Evolutionary conservation across 2,113 vertebrate genomes (phyloP).

Genomic region (Synodontis membranacea): DNA sequence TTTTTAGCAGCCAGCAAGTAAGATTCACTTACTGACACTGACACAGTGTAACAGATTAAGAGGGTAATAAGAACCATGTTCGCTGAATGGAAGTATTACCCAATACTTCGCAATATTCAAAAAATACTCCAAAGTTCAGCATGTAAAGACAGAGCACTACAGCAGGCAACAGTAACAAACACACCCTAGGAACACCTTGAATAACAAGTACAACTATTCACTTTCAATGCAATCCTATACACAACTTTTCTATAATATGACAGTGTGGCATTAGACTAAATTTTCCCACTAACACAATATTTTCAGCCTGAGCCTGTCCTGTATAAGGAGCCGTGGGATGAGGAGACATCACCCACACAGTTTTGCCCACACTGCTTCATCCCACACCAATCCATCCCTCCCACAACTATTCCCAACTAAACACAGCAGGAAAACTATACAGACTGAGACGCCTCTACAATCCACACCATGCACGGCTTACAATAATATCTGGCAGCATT

Average conservation of each 20-base stretch:
- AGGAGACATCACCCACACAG: slow-evolving; percentile 44
- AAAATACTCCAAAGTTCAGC: not conserved
- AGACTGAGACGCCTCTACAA: not conserved
- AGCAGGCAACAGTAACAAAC: not conserved
- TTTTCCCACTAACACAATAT: not conserved
- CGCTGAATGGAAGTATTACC: not conserved
- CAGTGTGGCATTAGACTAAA: not conserved
- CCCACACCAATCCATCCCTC: slow-evolving; percentile 33
- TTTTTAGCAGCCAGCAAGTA: not conserved
- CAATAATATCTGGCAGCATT: not conserved
- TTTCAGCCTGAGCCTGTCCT: slow-evolving; percentile 10
- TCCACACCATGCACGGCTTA: not conserved
- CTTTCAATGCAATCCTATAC: not conserved
- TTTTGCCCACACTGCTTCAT: slow-evolving; percentile 19
- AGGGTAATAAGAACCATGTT: not conserved
- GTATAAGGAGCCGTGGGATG: slow-evolving; percentile 28
- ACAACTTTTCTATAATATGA: not conserved
- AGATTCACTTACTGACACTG: not conserved
- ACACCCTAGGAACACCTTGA: not conserved
- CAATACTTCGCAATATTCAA: no score
- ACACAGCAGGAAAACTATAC: slow-evolving; percentile 19
- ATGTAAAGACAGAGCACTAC: not conserved
- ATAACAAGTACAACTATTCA: not conserved
- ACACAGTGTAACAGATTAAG: not conserved
- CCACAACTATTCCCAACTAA: slow-evolving; percentile 24